A percentile compares a stretch with the other conserved stretches of the same genome.
Evolutionary conservation across 2,113 vertebrate species (phyloP).

Genomic region (Apodemus speciosus): DNA sequence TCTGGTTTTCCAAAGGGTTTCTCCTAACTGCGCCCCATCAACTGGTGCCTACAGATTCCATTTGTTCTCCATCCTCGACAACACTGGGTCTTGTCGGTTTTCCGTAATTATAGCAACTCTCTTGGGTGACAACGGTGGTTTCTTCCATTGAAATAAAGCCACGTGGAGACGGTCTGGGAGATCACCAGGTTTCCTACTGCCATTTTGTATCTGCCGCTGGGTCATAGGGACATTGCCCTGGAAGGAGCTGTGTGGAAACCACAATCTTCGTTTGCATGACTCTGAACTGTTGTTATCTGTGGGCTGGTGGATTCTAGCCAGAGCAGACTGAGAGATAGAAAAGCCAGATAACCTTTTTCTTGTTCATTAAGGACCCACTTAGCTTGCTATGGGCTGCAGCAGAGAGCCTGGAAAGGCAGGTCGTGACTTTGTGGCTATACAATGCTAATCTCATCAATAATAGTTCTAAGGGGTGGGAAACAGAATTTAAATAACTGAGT

Average conservation of each 20-base stretch:
- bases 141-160: constrained; percentile 45
- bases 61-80: not conserved
- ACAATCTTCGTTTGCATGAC: constrained; percentile 42
- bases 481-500: constrained; percentile 51
- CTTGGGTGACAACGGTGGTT: not conserved
- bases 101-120: constrained; percentile 55
- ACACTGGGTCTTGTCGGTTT: constrained; percentile 15
- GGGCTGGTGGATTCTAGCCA: constrained; percentile 56
- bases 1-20: constrained; percentile 7
- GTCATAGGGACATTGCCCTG: not conserved
- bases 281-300: constrained; percentile 81
- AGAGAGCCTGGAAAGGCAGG: constrained; percentile 74
- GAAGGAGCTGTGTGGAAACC: not conserved
- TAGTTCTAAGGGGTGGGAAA: not conserved
- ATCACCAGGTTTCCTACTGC: not conserved
- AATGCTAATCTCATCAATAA: constrained; percentile 77
- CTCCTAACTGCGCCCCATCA: not conserved
- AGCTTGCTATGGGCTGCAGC: constrained; percentile 59
- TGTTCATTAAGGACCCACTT: constrained; percentile 80
- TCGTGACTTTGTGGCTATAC: constrained; percentile 55
- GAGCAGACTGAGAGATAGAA: constrained; percentile 64
- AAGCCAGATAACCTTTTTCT: constrained; percentile 80
- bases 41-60: not conserved
- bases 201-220: not conserved
- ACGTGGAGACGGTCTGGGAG: not conserved